These are phyloP conservation scores for Nudaria mundana DNA, from an alignment of 2,888 invertebrate species.

Conservation along the genomic window DNA sequence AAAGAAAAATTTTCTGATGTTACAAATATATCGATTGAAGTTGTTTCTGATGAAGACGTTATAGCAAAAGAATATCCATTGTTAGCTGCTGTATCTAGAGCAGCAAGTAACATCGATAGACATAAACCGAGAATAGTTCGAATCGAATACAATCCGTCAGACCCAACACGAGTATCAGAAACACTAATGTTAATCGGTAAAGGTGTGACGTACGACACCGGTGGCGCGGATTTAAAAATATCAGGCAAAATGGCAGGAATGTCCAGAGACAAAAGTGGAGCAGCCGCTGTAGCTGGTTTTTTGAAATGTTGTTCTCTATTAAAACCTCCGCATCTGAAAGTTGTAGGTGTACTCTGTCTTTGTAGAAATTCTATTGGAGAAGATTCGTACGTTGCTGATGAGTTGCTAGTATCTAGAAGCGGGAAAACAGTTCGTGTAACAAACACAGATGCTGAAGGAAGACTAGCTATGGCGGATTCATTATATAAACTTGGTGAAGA, in stretches of 20 bases:
- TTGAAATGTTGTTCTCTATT: constrained; percentile 87
- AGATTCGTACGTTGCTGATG: constrained; percentile 92
- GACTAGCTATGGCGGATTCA: constrained; percentile 94
- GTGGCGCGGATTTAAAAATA: constrained; percentile 88
- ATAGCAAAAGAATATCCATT: constrained; percentile 89
- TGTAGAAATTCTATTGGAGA: constrained; percentile 93
- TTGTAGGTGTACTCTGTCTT: constrained; percentile 88
- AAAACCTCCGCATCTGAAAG: constrained; percentile 88
- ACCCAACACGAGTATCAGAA: constrained; percentile 74
- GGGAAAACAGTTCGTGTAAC: constrained; percentile 90
- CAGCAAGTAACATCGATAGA: constrained; percentile 84
- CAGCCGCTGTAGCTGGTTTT: constrained; percentile 94
- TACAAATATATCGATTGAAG: constrained; percentile 82
- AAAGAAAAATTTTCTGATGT: constrained; percentile 80
- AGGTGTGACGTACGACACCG: constrained; percentile 92
- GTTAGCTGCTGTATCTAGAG: constrained; percentile 87
- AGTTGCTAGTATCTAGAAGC: constrained; percentile 89
- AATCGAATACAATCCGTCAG: constrained; percentile 84
- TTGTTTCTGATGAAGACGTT: constrained; percentile 81
- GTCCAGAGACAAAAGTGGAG: constrained; percentile 95
- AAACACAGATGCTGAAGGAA: constrained; percentile 96
- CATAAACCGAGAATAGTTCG: constrained; percentile 83
- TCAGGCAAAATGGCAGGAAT: constrained; percentile 89
- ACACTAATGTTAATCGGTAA: constrained; percentile 93
- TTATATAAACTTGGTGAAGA: constrained; percentile 68